Base-by-base conservation (phyloP, 1,140 invertebrate genomes). In the Hylaeus volcanicus region DNA sequence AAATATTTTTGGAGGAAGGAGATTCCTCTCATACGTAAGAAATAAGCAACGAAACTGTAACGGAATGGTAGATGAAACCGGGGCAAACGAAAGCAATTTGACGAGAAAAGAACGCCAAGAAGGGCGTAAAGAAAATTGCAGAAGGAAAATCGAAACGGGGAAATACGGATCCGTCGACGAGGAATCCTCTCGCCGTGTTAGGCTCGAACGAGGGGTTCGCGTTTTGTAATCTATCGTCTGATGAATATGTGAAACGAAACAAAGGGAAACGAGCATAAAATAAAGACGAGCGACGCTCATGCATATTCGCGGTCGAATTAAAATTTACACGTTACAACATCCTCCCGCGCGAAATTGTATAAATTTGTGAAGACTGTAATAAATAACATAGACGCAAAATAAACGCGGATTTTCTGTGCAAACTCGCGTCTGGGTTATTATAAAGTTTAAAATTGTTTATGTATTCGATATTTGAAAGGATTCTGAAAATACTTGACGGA, bases 1-100 rank as follows among this genome's bases (percentile, higher is more conserved):
- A 60, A 78, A 60, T 78, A 78, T 68, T 26, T 43, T 4, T 43
- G 53, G 26, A 60, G 60, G 26, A 58, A 55, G 8, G 58, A 68
- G 51, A 58, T 70, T 61, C 26, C 15, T n/a, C 15, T 45, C 12
- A 55, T 70, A 61, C 15, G 37, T 51, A 12, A 53, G 56, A 70
- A 78, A 71, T 71, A 78, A 71, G 70, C 64, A 26, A 45, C 37
- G 53, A 43, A 43, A 63, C 56, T 53, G 60, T 77, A 60, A 51
- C 56, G 45, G 75, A 72, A 78, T 71, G 45, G 68, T 71, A 78
- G 45, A 78, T 78, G 68, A 78, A 71, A 78, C 45, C 56, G 12
- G 26, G 15, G 15, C 6, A 12, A 48, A 26, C 37, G 60, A 14
- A 66, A 66, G 43, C 55, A 68, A 77, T 61, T 77, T 15, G 37